Conservation (phyloP, 2,888 invertebrate genomes). For the Syritta pipiens region DNA sequence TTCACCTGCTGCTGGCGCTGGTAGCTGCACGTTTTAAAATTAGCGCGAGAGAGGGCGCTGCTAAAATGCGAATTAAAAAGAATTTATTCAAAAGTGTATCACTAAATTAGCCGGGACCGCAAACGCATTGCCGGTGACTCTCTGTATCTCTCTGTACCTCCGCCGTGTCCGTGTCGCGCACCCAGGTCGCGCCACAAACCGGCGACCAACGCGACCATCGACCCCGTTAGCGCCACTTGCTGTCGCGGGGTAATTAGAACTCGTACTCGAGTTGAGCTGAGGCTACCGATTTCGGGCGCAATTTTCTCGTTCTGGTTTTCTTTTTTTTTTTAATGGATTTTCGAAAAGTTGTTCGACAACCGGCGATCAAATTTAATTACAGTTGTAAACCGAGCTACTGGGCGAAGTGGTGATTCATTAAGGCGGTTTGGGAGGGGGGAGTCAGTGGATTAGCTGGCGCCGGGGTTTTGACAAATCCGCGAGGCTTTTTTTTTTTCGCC, state of each 20-base stretch:
- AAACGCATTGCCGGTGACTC: slow-evolving; percentile 54
- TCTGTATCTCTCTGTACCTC: no score
- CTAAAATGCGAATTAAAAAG: slow-evolving; percentile 53
- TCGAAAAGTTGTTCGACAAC: slow-evolving; percentile 62
- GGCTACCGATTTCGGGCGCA: slow-evolving; percentile 58
- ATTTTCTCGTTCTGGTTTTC: no score
- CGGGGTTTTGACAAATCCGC: neutral
- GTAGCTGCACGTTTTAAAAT: slow-evolving; percentile 57
- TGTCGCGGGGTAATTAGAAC: slow-evolving; percentile 53
- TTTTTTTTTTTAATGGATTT: slow-evolving; percentile 66
- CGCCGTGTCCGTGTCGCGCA: no score
- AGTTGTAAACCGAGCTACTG: slow-evolving; percentile 45
- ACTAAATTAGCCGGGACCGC: slow-evolving; percentile 61
- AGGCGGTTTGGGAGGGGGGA: slow-evolving; percentile 6
- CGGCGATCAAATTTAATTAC: slow-evolving; percentile 64
- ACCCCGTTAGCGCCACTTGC: slow-evolving; percentile 53
- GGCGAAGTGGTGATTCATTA: slow-evolving; percentile 45
- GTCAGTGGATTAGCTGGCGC: neutral
- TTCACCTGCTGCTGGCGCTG: slow-evolving; percentile 58
- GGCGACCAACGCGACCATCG: no score
- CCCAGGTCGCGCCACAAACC: slow-evolving; percentile 55
- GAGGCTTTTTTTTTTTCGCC: no score
- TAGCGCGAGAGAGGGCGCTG: no score
- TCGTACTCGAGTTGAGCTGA: slow-evolving; percentile 56
- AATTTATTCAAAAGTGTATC: slow-evolving; percentile 63